phyloP scores from a whole-genome alignment of 2,888 invertebrate genomes.

The Drosophila limbata region DNA sequence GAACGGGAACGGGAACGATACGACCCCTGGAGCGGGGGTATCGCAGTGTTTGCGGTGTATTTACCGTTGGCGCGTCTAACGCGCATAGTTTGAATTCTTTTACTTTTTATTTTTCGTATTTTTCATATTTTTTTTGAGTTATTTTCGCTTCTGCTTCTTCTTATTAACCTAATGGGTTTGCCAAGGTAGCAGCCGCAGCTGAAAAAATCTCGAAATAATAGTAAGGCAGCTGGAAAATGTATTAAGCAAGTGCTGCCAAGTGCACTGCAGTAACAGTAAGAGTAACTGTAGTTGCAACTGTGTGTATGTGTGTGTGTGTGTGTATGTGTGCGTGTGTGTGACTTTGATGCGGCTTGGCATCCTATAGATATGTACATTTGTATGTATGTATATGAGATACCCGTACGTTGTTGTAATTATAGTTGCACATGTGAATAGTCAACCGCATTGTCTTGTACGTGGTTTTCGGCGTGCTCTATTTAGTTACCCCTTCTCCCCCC shows the following conservation, averaged over 20 bases:
- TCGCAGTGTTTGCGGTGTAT: conserved; percentile 72
- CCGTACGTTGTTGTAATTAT: conserved; percentile 49
- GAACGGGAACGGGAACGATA: conserved; percentile 11
- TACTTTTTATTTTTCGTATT: conserved; percentile 8
- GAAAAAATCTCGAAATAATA: conserved; percentile 53
- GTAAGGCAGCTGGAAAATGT: conserved; percentile 59
- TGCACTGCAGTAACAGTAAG: conserved; percentile 65
- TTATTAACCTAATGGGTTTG: conserved; percentile 81
- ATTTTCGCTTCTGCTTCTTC: conserved; percentile 45
- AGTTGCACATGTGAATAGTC: conserved; percentile 63
- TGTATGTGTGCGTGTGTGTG: conserved; percentile 39
- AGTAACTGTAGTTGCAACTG: conserved; percentile 27
- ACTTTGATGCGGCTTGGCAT: conserved; percentile 72
- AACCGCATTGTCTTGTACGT: conserved; percentile 66
- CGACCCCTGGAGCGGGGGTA: conserved; percentile 15
- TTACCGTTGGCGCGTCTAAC: conserved; percentile 75
- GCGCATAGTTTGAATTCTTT: conserved; percentile 73
- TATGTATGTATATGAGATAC: conserved; percentile 2
- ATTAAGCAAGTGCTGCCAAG: conserved; percentile 77
- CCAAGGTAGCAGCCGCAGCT: conserved; percentile 49
- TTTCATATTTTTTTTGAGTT: conserved; percentile 13
- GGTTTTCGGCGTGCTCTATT: conserved; percentile 43
- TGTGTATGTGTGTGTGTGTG: conserved; percentile 32
- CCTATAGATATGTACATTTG: conserved; percentile 42
- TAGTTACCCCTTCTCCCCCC: conserved; percentile 9